phyloP scores from a whole-genome alignment of 2,113 vertebrate species.

The Cyphomyrus discorhynchus region DNA sequence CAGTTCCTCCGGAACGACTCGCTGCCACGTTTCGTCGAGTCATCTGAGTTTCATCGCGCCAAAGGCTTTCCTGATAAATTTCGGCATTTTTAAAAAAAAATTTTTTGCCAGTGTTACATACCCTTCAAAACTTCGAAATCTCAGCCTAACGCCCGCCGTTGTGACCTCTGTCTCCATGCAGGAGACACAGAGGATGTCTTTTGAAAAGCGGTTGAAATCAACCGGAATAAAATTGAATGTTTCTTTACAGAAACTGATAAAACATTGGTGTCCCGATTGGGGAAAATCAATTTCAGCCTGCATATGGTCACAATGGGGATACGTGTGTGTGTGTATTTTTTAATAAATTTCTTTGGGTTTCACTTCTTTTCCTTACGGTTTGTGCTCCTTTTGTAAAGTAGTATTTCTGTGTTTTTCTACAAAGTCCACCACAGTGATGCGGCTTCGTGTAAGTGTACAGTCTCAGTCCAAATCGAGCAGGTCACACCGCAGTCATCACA shows the following conservation, averaged over 20 bases:
- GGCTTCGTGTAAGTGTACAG: constrained; percentile 43
- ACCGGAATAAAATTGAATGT: neutral
- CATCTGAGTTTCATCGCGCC: neutral
- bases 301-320: neutral
- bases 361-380: neutral
- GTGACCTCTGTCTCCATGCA: neutral
- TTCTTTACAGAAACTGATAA: constrained; percentile 1
- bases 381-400: neutral
- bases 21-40: neutral
- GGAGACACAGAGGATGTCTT: neutral
- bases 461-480: constrained; percentile 17
- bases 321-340: neutral
- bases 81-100: neutral
- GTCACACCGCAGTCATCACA: constrained; percentile 14
- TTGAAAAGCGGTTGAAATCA: neutral
- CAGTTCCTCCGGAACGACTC: neutral
- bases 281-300: neutral
- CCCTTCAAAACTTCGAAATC: neutral
- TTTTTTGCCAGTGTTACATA: neutral
- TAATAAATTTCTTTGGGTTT: neutral
- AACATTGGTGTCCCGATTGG: neutral
- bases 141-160: neutral
- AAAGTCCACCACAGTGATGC: constrained; percentile 30
- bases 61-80: neutral
- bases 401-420: constrained; percentile 20